phyloP scores from a whole-genome alignment of 2,113 vertebrate species.

The Aegypius monachus region DNA sequence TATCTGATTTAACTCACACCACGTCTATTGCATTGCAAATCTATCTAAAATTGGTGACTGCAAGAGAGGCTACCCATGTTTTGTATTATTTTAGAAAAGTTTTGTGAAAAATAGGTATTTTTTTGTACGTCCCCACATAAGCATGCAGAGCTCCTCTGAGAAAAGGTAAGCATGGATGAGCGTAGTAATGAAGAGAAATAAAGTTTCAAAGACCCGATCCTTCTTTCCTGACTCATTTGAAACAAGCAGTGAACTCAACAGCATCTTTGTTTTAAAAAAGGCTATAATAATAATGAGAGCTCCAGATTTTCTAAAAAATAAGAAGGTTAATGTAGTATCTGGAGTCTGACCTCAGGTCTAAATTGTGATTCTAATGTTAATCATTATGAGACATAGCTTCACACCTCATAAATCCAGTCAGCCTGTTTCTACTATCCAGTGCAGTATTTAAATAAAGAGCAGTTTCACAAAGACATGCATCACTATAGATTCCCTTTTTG shows the following conservation, averaged over 20 bases:
- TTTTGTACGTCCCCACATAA: not conserved
- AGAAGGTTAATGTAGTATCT: conserved; percentile 42
- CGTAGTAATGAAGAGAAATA: not conserved
- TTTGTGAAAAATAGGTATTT: not conserved
- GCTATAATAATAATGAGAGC: not conserved
- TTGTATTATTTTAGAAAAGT: not conserved
- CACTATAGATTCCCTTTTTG: conserved; percentile 53
- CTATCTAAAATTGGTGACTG: not conserved
- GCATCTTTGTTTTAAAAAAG: not conserved
- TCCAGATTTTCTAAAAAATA: conserved; percentile 15
- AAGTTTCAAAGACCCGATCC: not conserved
- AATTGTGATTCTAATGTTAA: conserved; percentile 70
- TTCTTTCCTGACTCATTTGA: not conserved
- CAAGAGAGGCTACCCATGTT: not conserved
- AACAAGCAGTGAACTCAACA: not conserved
- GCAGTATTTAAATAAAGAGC: conserved; percentile 52
- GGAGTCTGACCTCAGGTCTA: conserved; percentile 61
- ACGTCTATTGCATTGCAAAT: not conserved
- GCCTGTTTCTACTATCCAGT: conserved; percentile 18
- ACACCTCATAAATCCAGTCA: conserved; percentile 66
- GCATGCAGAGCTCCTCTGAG: not conserved
- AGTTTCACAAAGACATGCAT: conserved; percentile 63
- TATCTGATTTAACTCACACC: not conserved
- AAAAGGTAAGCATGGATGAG: not conserved
- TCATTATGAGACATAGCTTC: conserved; percentile 59